Percentiles rank a stretch among this genome's conserved stretches.
These are phyloP conservation scores for Aurelia aurita complex sp. Pacific DNA, from an alignment of 30 jellyfish, hydroid and myxozoan genomes.

Conservation along the genomic window DNA sequence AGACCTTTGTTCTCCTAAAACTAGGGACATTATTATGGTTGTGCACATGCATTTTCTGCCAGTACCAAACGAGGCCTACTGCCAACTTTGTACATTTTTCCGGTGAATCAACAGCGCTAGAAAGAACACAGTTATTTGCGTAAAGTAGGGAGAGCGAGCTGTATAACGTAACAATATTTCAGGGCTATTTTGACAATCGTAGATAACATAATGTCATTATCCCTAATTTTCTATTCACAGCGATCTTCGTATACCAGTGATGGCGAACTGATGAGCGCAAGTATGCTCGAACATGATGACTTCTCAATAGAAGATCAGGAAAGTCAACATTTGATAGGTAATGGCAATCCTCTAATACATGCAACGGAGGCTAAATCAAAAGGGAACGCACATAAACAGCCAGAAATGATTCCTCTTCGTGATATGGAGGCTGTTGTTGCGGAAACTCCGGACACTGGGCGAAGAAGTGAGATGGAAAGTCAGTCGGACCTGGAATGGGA, in stretches of 20 bases:
- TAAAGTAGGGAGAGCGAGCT: too few species aligned
- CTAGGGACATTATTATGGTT: too few species aligned
- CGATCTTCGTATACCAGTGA: slow-evolving; percentile 1
- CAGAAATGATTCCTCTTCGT: slow-evolving; percentile 57
- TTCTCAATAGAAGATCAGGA: slow-evolving; percentile 10
- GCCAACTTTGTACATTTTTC: too few species aligned
- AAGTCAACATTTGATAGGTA: slow-evolving; percentile 32
- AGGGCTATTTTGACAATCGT: too few species aligned
- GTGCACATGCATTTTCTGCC: too few species aligned
- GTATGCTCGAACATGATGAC: not conserved
- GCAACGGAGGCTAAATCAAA: slow-evolving; percentile 1
- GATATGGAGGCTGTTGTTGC: slow-evolving; percentile 23
- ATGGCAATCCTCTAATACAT: slow-evolving; percentile 36
- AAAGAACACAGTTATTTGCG: too few species aligned
- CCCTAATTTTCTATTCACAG: not conserved
- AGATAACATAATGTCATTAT: too few species aligned
- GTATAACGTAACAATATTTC: too few species aligned
- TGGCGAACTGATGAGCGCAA: not conserved
- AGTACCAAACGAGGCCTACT: too few species aligned
- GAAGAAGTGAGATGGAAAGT: slow-evolving; percentile 56
- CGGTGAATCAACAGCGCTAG: too few species aligned
- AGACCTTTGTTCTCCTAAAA: too few species aligned
- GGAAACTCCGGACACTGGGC: slow-evolving; percentile 55
- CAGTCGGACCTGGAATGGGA: slow-evolving; percentile 76
- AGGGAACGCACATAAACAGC: slow-evolving; percentile 1